Evolutionary conservation across 2,888 invertebrate genomes (phyloP).

Genomic region (Sycophila texana): DNA sequence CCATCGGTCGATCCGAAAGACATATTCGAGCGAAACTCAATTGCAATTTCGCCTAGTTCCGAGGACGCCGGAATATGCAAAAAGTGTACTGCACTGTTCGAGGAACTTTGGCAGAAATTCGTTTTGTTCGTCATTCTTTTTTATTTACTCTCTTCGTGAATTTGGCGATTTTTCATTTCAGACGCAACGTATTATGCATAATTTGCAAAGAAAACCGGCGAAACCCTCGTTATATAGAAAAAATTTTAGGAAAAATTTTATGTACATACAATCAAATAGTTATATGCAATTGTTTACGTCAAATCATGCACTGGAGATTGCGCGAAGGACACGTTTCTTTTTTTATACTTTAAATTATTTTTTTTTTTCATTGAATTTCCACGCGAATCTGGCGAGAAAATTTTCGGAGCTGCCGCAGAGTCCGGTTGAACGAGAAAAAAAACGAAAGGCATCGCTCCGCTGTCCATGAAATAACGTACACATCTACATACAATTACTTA

Average conservation of each 20-base stretch:
- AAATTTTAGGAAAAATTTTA: slow-evolving; percentile 18
- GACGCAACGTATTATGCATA: background rate
- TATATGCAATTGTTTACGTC: slow-evolving; percentile 16
- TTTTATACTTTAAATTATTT: background rate
- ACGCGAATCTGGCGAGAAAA: background rate
- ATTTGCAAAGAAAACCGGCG: background rate
- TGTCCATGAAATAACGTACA: background rate
- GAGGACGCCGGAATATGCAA: slow-evolving; percentile 9
- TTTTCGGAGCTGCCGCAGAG: background rate
- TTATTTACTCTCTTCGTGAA: background rate
- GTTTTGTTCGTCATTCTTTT: slow-evolving; percentile 9
- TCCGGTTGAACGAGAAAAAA: background rate
- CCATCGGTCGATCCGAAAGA: background rate
- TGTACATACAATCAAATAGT: slow-evolving; percentile 26
- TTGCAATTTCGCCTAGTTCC: slow-evolving; percentile 23
- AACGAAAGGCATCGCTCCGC: slow-evolving; percentile 1
- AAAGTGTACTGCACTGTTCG: slow-evolving; percentile 20
- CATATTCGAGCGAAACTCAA: background rate
- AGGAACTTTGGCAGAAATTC: slow-evolving; percentile 47
- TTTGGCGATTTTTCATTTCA: slow-evolving; percentile 26
- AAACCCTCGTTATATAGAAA: slow-evolving; percentile 26
- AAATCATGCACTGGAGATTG: slow-evolving; percentile 7
- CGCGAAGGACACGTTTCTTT: background rate
- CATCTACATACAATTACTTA: slow-evolving; percentile 17
- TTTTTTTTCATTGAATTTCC: background rate